A percentile compares a stretch with the other conserved stretches of the same genome.
These are phyloP conservation scores for Laticauda laticaudata DNA, from an alignment of 2,113 vertebrate species.

Conservation along the genomic window DNA sequence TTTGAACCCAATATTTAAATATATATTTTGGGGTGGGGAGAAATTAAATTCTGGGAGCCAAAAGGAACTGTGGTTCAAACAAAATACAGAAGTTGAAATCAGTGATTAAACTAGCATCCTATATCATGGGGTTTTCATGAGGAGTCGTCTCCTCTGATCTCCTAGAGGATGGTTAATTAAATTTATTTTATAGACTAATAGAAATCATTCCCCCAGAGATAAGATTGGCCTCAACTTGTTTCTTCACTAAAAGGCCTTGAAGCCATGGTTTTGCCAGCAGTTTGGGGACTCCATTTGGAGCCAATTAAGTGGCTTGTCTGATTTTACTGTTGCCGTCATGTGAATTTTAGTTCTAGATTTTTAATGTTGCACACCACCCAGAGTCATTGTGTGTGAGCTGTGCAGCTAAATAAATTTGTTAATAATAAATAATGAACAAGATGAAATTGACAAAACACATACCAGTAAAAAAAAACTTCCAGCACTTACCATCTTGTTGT, in stretches of 20 bases:
- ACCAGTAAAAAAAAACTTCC: not conserved
- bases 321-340: not conserved
- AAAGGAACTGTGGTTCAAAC: not conserved
- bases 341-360: not conserved
- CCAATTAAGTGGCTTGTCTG: not conserved
- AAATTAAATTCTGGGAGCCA: not conserved
- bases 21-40: too few species aligned
- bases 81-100: not conserved
- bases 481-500: constrained; percentile 22
- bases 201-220: not conserved
- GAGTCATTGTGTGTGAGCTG: not conserved
- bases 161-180: not conserved
- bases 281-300: not conserved
- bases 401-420: not conserved
- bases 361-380: not conserved
- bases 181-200: not conserved
- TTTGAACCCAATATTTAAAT: too few species aligned
- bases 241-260: not conserved
- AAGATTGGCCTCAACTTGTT: not conserved
- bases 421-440: not conserved
- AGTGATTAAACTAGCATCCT: not conserved
- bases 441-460: not conserved
- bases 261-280: not conserved
- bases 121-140: not conserved
- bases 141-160: too few species aligned